Evolutionary conservation across 2,888 invertebrate species (phyloP).

Genomic region (Lycophotia porphyrea): DNA sequence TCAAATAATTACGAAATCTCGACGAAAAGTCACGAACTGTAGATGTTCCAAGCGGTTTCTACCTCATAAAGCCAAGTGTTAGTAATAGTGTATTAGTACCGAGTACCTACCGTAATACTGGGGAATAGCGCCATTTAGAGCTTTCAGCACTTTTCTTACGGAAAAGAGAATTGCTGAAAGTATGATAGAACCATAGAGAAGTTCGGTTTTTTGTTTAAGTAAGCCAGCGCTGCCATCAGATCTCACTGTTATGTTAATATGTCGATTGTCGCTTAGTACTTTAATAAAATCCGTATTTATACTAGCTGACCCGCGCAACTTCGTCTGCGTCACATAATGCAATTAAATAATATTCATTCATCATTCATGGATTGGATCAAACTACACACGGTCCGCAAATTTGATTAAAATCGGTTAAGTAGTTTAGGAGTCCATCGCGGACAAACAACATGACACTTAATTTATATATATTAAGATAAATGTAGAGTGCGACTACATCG

Average conservation of each 20-base stretch:
- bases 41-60: constrained; percentile 37
- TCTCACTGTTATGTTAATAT: not conserved
- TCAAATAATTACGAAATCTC: constrained; percentile 16
- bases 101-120: constrained; percentile 22
- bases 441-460: too few relatives aligned
- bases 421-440: too few relatives aligned
- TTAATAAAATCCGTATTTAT: too few relatives aligned
- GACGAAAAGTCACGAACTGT: constrained; percentile 10
- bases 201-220: not conserved
- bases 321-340: too few relatives aligned
- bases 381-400: too few relatives aligned
- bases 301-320: too few relatives aligned
- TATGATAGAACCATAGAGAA: not conserved
- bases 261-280: not conserved
- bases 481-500: too few relatives aligned
- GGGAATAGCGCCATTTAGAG: constrained; percentile 29
- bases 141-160: not conserved
- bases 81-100: constrained; percentile 36
- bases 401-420: too few relatives aligned
- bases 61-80: constrained; percentile 38
- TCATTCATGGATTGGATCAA: too few relatives aligned
- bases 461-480: too few relatives aligned
- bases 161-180: not conserved
- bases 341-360: too few relatives aligned
- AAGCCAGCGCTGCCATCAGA: not conserved